Conservation (phyloP, 2,888 invertebrate genomes). For the Synanthedon myopaeformis region DNA sequence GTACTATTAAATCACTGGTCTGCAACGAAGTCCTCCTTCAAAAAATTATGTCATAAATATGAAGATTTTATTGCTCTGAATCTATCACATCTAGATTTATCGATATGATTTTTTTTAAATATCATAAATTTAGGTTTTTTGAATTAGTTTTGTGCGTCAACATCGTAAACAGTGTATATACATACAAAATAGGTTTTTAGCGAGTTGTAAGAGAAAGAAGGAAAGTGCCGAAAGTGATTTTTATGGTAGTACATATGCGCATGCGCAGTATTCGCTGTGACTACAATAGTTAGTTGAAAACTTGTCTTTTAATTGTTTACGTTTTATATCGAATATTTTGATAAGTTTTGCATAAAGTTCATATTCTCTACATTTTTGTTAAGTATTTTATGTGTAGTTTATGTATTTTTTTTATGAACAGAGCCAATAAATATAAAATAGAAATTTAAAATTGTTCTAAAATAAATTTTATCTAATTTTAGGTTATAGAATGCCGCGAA, state of each 20-base stretch:
- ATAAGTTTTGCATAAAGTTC: conserved; percentile 5
- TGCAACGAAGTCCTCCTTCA: neutral
- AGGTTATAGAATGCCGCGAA: neutral
- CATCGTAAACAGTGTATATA: neutral
- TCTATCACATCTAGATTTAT: too few species aligned
- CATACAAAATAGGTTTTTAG: neutral
- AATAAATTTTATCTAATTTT: neutral
- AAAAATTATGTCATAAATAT: too few species aligned
- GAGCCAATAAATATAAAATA: neutral
- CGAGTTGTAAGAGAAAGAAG: neutral
- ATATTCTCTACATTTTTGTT: neutral
- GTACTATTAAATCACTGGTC: conserved; percentile 1
- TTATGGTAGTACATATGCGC: conserved; percentile 4
- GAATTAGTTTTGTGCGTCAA: neutral
- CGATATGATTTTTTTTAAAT: too few species aligned
- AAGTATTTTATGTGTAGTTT: neutral
- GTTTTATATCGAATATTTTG: conserved; percentile 4
- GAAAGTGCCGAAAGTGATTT: conserved; percentile 5
- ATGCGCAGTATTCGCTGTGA: conserved; percentile 3
- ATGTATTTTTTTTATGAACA: neutral
- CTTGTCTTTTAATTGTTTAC: conserved; percentile 6
- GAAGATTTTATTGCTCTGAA: too few species aligned
- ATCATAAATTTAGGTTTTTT: neutral
- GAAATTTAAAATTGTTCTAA: neutral
- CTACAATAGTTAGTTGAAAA: conserved; percentile 5